These are phyloP conservation scores for Gambelia wislizenii DNA, from an alignment of 2,797 vertebrate species.

Conservation along the genomic window DNA sequence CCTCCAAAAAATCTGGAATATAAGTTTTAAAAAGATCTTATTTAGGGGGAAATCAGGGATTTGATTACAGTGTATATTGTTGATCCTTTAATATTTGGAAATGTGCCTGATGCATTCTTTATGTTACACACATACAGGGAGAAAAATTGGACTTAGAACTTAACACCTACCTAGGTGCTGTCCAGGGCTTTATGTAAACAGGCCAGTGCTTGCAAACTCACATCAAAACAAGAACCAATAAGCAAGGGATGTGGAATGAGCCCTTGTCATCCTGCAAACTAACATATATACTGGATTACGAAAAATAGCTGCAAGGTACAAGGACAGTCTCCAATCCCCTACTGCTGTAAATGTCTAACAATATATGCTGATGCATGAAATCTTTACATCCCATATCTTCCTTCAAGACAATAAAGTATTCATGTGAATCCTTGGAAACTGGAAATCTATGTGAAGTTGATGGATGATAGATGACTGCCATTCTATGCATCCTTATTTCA, in stretches of 20 bases:
- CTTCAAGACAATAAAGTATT: background rate
- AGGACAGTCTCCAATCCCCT: background rate
- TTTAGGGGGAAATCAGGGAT: background rate
- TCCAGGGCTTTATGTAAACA: background rate
- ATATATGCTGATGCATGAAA: background rate
- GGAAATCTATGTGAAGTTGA: rapidly evolving
- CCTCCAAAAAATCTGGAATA: background rate
- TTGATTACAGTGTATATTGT: background rate
- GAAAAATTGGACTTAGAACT: no score
- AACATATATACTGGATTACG: background rate
- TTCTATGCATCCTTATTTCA: background rate
- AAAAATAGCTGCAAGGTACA: background rate
- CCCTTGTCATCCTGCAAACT: background rate
- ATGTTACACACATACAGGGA: no score
- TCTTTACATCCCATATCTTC: background rate
- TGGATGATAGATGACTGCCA: background rate
- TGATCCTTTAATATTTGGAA: background rate
- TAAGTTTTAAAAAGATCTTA: background rate
- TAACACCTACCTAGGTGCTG: no score
- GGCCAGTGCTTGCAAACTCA: background rate
- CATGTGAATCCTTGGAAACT: rapidly evolving
- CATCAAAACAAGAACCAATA: background rate
- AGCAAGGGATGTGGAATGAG: background rate
- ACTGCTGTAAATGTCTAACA: background rate
- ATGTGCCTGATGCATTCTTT: background rate